Percentiles rank a stretch among this genome's conserved stretches.
Evolutionary conservation across 1,140 invertebrate genomes (phyloP).

Genomic region (Planococcus citri): DNA sequence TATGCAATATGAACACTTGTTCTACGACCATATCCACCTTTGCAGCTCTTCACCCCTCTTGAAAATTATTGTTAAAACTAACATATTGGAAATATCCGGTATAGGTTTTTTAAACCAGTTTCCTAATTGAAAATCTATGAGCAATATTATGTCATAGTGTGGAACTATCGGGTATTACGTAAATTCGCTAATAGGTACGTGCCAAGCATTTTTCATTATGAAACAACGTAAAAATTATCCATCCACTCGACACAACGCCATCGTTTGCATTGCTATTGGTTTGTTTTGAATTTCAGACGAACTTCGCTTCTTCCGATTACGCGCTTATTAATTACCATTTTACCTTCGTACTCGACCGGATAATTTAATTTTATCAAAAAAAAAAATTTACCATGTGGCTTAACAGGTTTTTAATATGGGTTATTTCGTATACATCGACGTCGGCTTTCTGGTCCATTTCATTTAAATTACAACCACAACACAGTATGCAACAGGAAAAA

Average conservation of each 20-base stretch:
- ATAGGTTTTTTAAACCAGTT: constrained; percentile 15
- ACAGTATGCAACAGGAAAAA: too few relatives aligned
- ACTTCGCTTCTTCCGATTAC: background rate
- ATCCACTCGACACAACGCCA: background rate
- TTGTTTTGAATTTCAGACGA: constrained; percentile 1
- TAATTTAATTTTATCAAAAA: too few relatives aligned
- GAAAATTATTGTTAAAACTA: background rate
- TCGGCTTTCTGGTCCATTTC: too few relatives aligned
- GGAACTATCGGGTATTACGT: constrained; percentile 5
- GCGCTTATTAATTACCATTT: background rate
- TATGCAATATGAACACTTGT: too few relatives aligned
- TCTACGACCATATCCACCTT: too few relatives aligned
- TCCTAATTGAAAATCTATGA: constrained; percentile 13
- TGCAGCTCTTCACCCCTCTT: background rate
- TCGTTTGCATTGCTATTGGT: background rate
- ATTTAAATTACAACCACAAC: too few relatives aligned
- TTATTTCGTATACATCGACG: too few relatives aligned
- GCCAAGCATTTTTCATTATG: background rate
- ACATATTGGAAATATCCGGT: constrained; percentile 11
- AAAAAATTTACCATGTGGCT: too few relatives aligned
- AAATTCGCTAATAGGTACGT: constrained; percentile 16
- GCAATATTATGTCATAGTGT: constrained; percentile 13
- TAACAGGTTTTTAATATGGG: too few relatives aligned
- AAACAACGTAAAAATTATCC: background rate
- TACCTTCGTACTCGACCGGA: too few relatives aligned